Base-by-base conservation (phyloP, 2,888 invertebrate genomes). In the Steinernema hermaphroditum region DNA sequence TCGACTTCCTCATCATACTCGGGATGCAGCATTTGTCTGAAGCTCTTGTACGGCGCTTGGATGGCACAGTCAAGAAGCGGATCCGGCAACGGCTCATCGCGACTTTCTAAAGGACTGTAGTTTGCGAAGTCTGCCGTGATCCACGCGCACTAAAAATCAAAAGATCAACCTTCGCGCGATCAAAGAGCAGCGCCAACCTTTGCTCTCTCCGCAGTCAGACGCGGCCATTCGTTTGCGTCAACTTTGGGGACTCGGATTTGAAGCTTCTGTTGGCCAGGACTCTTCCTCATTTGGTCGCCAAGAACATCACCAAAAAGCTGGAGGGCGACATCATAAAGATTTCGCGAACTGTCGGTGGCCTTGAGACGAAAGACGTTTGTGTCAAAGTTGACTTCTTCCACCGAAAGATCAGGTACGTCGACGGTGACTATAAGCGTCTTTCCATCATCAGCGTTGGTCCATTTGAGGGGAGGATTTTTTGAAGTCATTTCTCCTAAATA, bases 71-170 rank as follows among this genome's bases (percentile, higher is more conserved):
- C 37, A 8, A 12, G 6, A 4, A 37, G 37, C 12, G 37, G 37
- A 37, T 37, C 37, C 12, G 37, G 37, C 4, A 12, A 8, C 4
- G 37, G 37, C 37, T 37, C 37, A 37, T 37, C 37, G 37, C 4
- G 12, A 37, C 37, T 37, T 12, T 37, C 37, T 37, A 8, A 4
- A 4, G 37, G 37, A 4, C 37, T 4, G 12, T 37, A 46, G 4
- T 6, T 19, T 19, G 32, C 22, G 9, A 62, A 62, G 19, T 62
- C 62, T 2, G 16, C 62, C 12, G 29, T 29, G 12, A 62, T 62
- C 62, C 62, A 62, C 2, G 62, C 16, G 4, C 62, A 27, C 62
- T 62, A 32, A 32, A 37, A 62, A 62, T 29, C 46, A 46, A 46
- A 37, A 22, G 22, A 50, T 46, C 46, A 46, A 46, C 22, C 16